Evolutionary conservation across 1,140 invertebrate genomes (phyloP), one percentile per base, ranked within the genome.

Genomic region (Atopsyche davidsoni): DNA sequence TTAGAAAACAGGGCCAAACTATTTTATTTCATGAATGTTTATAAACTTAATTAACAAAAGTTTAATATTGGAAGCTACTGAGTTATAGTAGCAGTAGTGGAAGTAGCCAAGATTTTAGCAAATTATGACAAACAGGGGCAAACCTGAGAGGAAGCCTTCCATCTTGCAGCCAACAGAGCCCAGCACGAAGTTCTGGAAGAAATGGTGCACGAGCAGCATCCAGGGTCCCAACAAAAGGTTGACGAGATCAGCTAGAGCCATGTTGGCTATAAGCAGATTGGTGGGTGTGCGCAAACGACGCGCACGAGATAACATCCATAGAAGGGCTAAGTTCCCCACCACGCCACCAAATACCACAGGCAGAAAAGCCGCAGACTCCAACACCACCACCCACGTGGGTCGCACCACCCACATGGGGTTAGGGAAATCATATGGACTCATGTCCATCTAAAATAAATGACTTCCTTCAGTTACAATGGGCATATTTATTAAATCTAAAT

Each of bases 201-300:
- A 79, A 63, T 87, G 82, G 22, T 79, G 70, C 3, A 81, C 72
- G 19, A 87, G 66, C 62, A 85, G 80, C 59, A 86, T 79, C 70
- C 78, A 80, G 0, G 86, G 84, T 45, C 86, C 86, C 6, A 90
- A 72, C 2, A 87, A 49, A n/a, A 88, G 67, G 0, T 82, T 87
- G 1, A 83, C 61, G 2, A 90, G 67, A 66, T 92, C 89, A 0
- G 86, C 83, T 2, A 83, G 59, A 0, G 87, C 87, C 75, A 92
- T 80, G 57, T 88, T 91, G 19, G 82, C 78, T 7, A 93, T 84
- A 17, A 91, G 75, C 21, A 87, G 69, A 68, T 92, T 90, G 2
- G 86, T 87, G 0, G 86, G 79, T n/a, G 83, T 82, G 47, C 80
- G 75, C 44, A 90, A 72, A 53, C 82, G 75, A 55, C 77, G 77